Conservation (phyloP, 2,888 invertebrate species). For the Helicoverpa assulta region DNA sequence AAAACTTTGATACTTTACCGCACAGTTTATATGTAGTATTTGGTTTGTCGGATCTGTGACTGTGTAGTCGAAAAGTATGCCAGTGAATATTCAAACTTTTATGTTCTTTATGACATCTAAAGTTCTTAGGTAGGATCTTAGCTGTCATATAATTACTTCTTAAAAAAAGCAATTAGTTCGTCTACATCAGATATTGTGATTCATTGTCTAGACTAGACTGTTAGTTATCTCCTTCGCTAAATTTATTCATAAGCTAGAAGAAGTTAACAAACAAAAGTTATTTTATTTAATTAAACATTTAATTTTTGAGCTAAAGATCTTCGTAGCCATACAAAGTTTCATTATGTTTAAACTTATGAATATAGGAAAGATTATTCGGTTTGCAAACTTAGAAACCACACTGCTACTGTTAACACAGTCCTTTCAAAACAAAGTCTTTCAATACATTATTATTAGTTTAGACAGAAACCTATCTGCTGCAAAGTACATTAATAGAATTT, state of each 20-base stretch:
- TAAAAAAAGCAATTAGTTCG: conserved; percentile 1
- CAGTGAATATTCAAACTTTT: no score
- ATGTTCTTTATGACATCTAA: neutral
- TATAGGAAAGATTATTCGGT: no score
- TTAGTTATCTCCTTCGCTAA: conserved; percentile 29
- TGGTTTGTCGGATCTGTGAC: neutral
- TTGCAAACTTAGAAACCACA: no score
- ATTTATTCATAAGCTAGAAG: conserved; percentile 21
- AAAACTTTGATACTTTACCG: conserved; percentile 36
- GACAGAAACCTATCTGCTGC: conserved; percentile 18
- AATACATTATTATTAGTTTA: neutral
- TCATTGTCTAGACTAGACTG: conserved; percentile 27
- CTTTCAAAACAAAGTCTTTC: no score
- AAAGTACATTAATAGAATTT: conserved; percentile 22
- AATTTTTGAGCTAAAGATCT: no score
- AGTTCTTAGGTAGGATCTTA: neutral
- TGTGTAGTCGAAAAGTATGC: neutral
- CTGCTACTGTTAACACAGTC: no score
- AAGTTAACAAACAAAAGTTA: conserved; percentile 14
- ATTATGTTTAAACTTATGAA: no score
- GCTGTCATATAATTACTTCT: neutral
- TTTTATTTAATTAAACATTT: conserved; percentile 16
- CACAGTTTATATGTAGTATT: conserved; percentile 54
- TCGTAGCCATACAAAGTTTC: no score
- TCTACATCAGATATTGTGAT: conserved; percentile 44